Conservation (phyloP, 1,140 invertebrate genomes). For the Magallana gigas region DNA sequence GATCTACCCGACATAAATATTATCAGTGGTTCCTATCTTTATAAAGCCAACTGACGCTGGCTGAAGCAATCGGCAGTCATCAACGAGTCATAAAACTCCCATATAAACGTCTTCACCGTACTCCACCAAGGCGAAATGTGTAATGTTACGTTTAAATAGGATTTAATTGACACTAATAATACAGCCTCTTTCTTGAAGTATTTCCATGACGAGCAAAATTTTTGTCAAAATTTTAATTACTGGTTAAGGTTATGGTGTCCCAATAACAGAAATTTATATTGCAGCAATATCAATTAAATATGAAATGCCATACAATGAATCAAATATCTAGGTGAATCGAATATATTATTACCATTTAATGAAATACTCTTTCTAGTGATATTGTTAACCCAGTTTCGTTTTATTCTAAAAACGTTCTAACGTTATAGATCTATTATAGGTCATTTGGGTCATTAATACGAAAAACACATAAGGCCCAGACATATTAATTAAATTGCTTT, state of each 20-base stretch:
- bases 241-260: neutral
- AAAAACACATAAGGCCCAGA: no score
- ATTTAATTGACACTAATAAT: conserved; percentile 30
- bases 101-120: conserved; percentile 25
- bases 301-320: no score
- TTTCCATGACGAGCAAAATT: conserved; percentile 5
- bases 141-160: conserved; percentile 27
- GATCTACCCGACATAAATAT: neutral
- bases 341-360: no score
- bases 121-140: neutral
- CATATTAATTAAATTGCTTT: no score
- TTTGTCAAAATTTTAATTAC: conserved; percentile 14
- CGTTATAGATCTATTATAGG: no score
- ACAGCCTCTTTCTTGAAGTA: neutral
- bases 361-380: no score
- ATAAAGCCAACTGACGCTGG: neutral
- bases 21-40: conserved; percentile 25
- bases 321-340: no score
- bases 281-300: no score
- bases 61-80: conserved; percentile 9
- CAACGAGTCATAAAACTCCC: conserved; percentile 4
- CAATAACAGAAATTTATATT: neutral
- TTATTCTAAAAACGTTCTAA: no score
- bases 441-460: no score
- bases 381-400: no score